These are phyloP conservation scores for Amphipoea lucens DNA, from an alignment of 2,888 invertebrate genomes.

Conservation along the genomic window DNA sequence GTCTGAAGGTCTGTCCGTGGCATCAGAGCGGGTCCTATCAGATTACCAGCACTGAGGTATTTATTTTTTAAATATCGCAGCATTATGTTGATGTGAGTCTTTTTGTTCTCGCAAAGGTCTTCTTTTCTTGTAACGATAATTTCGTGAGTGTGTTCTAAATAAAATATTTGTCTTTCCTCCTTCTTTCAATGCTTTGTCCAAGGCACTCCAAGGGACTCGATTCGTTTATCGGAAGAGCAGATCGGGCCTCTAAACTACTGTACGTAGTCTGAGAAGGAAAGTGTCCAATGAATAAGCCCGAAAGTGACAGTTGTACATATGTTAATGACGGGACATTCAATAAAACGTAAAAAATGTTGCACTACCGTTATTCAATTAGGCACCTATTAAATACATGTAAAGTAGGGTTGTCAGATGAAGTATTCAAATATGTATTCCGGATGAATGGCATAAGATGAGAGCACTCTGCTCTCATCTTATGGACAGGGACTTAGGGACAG, in stretches of 20 bases:
- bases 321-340: constrained; percentile 7
- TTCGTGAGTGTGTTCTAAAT: too few species aligned
- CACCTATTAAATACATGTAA: constrained; percentile 10
- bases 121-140: too few species aligned
- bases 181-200: background rate
- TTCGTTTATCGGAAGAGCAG: background rate
- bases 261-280: background rate
- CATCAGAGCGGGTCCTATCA: too few species aligned
- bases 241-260: background rate
- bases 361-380: constrained; percentile 57
- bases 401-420: constrained; percentile 45
- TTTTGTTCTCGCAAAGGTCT: too few species aligned
- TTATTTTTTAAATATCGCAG: too few species aligned
- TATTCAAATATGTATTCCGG: background rate
- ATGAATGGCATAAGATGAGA: background rate
- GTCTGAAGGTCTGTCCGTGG: too few species aligned
- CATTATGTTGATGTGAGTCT: too few species aligned
- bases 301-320: constrained; percentile 23
- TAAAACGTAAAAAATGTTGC: constrained; percentile 25
- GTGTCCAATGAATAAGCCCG: background rate
- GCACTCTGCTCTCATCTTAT: too few species aligned
- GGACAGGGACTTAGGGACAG: too few species aligned
- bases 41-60: too few species aligned
- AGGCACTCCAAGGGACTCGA: background rate
- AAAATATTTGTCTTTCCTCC: too few species aligned